Conservation (phyloP, 2,888 invertebrate genomes). For the Platerodrilus igneus region DNA sequence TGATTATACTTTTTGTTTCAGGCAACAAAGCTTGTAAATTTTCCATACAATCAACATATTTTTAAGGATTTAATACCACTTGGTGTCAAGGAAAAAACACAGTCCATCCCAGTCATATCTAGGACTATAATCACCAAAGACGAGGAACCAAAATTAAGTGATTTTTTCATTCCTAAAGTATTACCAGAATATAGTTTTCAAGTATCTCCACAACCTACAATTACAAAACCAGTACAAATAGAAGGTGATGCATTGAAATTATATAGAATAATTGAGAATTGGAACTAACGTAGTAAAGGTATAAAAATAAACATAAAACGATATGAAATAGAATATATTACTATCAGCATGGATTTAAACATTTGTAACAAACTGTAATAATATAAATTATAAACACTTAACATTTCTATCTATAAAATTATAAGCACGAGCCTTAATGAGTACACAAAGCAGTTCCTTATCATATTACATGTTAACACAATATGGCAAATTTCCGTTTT, state of each 20-base stretch:
- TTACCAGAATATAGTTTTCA: constrained; percentile 31
- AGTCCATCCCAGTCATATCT: constrained; percentile 13
- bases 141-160: constrained; percentile 29
- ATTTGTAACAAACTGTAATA: too few relatives aligned
- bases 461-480: too few relatives aligned
- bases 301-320: too few relatives aligned
- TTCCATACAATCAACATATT: constrained; percentile 30
- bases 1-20: constrained; percentile 18
- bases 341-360: too few relatives aligned
- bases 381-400: too few relatives aligned
- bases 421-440: too few relatives aligned
- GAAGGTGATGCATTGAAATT: constrained; percentile 24
- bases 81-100: constrained; percentile 20
- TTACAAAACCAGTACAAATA: constrained; percentile 9
- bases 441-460: too few relatives aligned
- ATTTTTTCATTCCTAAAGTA: constrained; percentile 27
- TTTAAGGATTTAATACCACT: constrained; percentile 35
- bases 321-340: too few relatives aligned
- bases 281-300: constrained; percentile 16
- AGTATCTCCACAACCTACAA: constrained; percentile 12
- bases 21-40: constrained; percentile 34
- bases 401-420: too few relatives aligned
- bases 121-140: constrained; percentile 30
- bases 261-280: constrained; percentile 21
- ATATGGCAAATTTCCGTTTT: too few relatives aligned